phyloP scores from a whole-genome alignment of 2,797 vertebrate species.

The Astyanax mexicanus region DNA sequence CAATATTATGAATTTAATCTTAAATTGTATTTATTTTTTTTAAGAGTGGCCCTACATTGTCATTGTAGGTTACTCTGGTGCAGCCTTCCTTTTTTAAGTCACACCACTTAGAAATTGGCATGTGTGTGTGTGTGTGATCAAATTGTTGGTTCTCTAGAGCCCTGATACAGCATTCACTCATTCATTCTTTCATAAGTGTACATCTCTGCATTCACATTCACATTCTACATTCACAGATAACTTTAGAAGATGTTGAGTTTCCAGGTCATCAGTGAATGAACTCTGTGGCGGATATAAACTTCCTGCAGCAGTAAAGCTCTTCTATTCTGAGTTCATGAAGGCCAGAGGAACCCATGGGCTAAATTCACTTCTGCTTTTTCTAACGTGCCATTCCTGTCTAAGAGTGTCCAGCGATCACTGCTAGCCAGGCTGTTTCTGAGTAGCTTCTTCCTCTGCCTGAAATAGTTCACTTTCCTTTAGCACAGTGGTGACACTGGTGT shows the following conservation, averaged over 20 bases:
- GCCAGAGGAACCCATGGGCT: conserved; percentile 48
- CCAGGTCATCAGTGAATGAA: conserved; percentile 13
- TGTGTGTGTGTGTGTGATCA: no score
- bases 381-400: conserved; percentile 20
- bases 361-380: conserved; percentile 46
- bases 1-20: no score
- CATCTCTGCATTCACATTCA: neutral
- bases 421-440: conserved; percentile 25
- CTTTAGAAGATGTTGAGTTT: neutral
- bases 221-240: conserved; percentile 14
- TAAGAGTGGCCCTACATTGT: no score
- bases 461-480: conserved; percentile 29
- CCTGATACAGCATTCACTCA: no score
- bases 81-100: no score
- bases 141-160: no score
- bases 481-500: conserved; percentile 2
- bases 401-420: conserved; percentile 4
- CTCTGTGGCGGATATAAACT: conserved; percentile 57
- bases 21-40: no score
- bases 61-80: no score
- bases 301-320: conserved; percentile 42
- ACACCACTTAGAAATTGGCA: no score
- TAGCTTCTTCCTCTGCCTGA: conserved; percentile 13
- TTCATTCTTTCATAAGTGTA: no score
- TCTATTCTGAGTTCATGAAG: conserved; percentile 63